phyloP scores from a whole-genome alignment of 1,140 invertebrate species.

The Microplitis mediator region DNA sequence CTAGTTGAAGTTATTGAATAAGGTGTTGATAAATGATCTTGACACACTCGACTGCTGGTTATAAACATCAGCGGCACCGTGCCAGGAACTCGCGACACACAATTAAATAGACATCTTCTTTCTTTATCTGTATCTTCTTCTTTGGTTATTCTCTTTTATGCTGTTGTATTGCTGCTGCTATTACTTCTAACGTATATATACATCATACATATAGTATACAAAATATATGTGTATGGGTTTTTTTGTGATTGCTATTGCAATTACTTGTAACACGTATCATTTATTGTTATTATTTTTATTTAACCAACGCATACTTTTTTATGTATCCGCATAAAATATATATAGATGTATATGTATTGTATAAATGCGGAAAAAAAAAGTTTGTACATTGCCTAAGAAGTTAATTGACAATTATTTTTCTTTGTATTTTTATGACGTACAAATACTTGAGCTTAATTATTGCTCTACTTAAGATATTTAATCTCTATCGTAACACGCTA shows the following conservation, averaged over 20 bases:
- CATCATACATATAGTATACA: neutral
- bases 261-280: neutral
- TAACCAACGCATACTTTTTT: too few relatives aligned
- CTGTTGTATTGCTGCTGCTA: slow-evolving; percentile 3
- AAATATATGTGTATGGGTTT: too few relatives aligned
- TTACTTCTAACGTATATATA: neutral
- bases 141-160: slow-evolving; percentile 4
- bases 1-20: neutral
- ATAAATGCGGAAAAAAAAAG: too few relatives aligned
- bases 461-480: too few relatives aligned
- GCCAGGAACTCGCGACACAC: slow-evolving; percentile 37
- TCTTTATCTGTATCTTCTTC: neutral
- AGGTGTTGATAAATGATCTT: slow-evolving; percentile 41
- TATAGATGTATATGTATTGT: too few relatives aligned
- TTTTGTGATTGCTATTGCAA: too few relatives aligned
- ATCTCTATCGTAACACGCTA: too few relatives aligned
- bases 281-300: neutral
- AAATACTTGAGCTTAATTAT: too few relatives aligned
- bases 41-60: slow-evolving; percentile 41
- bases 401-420: too few relatives aligned
- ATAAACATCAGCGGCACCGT: slow-evolving; percentile 13
- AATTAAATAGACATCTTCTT: slow-evolving; percentile 40
- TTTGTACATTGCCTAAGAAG: too few relatives aligned
- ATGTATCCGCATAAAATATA: too few relatives aligned
- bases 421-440: too few relatives aligned